phyloP scores from a whole-genome alignment of 2,888 invertebrate species.

The Eumacrocentrus americanus region DNA sequence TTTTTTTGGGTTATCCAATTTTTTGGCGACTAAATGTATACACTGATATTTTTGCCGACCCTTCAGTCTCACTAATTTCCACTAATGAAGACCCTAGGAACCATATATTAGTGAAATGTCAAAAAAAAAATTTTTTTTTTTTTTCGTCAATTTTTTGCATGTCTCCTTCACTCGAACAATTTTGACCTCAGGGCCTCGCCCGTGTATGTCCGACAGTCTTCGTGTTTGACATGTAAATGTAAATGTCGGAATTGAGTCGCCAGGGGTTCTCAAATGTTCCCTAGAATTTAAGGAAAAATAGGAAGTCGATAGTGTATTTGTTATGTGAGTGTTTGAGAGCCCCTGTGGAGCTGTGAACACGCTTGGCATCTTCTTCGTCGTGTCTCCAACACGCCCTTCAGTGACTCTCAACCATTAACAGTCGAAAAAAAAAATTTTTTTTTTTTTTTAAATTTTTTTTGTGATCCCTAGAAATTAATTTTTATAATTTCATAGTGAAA shows the following conservation, averaged over 20 bases:
- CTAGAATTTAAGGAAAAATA: slow-evolving; percentile 12
- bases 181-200: background rate
- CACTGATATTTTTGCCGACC: no score
- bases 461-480: background rate
- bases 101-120: background rate
- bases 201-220: slow-evolving; percentile 42
- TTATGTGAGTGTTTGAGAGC: background rate
- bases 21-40: no score
- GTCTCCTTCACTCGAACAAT: background rate
- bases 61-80: background rate
- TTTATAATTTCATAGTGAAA: no score
- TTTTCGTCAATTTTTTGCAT: background rate
- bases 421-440: no score
- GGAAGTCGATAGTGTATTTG: background rate
- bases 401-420: slow-evolving; percentile 16
- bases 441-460: slow-evolving; percentile 1
- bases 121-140: background rate
- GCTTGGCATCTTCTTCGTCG: slow-evolving; percentile 19
- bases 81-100: slow-evolving; percentile 4
- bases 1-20: background rate
- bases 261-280: slow-evolving; percentile 45
- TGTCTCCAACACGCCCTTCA: background rate
- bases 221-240: slow-evolving; percentile 55
- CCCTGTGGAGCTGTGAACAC: slow-evolving; percentile 8
- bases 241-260: slow-evolving; percentile 49